These are phyloP conservation scores for Zaprionus inermis DNA, from an alignment of 1,140 invertebrate species.

Conservation along the genomic window DNA sequence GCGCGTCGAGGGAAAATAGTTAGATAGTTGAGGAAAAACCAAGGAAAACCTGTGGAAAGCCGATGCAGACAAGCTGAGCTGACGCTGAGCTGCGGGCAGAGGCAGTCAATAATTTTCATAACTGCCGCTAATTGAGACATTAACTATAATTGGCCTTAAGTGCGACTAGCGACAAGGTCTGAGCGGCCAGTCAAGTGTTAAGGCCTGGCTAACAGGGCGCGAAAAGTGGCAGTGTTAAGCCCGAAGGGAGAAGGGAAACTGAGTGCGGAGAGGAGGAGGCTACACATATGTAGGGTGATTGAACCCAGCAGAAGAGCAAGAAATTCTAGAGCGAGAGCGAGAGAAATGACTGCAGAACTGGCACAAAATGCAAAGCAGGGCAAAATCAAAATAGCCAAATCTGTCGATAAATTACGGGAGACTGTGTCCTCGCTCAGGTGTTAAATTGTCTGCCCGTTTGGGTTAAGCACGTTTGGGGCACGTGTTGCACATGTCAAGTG, in stretches of 20 bases:
- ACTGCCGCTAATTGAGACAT: constrained; percentile 80
- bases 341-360: neutral
- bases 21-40: constrained; percentile 46
- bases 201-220: constrained; percentile 49
- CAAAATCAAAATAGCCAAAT: constrained; percentile 65
- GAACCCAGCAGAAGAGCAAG: constrained; percentile 53
- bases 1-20: constrained; percentile 40
- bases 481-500: constrained; percentile 74
- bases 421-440: constrained; percentile 57
- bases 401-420: constrained; percentile 72
- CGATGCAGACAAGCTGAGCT: constrained; percentile 17
- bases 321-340: constrained; percentile 48
- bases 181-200: constrained; percentile 70
- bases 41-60: constrained; percentile 2
- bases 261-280: neutral
- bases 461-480: constrained; percentile 70
- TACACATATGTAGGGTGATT: constrained; percentile 41
- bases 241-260: constrained; percentile 23
- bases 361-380: constrained; percentile 35
- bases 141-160: constrained; percentile 76
- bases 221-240: constrained; percentile 21
- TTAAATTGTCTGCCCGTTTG: constrained; percentile 67
- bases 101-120: constrained; percentile 80
- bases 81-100: constrained; percentile 36
- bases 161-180: constrained; percentile 55